These are phyloP conservation scores for Ahaetulla prasina DNA, from an alignment of 2,113 vertebrate genomes.

Conservation along the genomic window DNA sequence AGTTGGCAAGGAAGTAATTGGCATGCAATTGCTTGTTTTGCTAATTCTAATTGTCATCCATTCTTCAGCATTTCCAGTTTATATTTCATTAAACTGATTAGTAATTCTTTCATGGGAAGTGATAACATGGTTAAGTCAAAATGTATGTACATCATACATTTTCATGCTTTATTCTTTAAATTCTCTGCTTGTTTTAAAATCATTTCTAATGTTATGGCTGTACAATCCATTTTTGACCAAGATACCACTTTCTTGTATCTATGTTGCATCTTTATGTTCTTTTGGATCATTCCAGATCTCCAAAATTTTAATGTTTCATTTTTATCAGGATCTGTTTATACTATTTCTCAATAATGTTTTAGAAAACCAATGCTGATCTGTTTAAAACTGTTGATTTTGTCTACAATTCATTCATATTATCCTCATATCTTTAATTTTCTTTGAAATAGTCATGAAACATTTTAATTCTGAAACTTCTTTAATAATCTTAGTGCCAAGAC, in stretches of 20 bases:
- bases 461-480: neutral
- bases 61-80: neutral
- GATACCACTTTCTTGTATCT: neutral
- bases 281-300: neutral
- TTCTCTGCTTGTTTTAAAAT: neutral
- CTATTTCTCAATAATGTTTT: neutral
- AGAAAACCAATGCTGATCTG: neutral
- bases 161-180: neutral
- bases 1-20: neutral
- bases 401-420: neutral
- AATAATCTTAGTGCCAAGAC: neutral
- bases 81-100: neutral
- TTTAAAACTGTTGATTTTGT: neutral
- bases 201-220: neutral
- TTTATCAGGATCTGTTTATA: neutral
- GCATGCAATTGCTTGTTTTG: neutral
- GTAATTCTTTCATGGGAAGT: neutral
- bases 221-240: neutral
- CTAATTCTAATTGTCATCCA: neutral
- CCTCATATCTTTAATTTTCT: neutral
- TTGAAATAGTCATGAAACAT: neutral
- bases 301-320: neutral
- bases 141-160: neutral
- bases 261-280: neutral
- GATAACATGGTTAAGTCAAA: neutral